Conservation (phyloP, 2,797 vertebrate genomes). For the Typhlichthys eigenmanni region DNA sequence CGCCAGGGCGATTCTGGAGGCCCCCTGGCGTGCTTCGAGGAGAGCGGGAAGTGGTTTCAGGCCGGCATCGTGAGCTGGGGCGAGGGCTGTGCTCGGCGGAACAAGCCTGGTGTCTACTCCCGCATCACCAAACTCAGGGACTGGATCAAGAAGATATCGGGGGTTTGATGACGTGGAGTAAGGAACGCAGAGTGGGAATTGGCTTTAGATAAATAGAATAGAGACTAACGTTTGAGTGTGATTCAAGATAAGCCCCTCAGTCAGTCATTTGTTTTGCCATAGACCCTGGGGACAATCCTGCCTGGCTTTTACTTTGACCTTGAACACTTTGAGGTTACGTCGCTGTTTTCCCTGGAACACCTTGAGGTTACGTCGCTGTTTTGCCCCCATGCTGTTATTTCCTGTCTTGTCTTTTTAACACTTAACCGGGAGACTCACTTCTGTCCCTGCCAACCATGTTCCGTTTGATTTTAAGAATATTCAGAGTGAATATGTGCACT, state of each 20-base stretch:
- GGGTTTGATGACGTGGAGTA: slow-evolving; percentile 56
- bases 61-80: slow-evolving; percentile 84
- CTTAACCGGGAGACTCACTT: neutral
- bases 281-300: slow-evolving; percentile 21
- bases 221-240: slow-evolving; percentile 45
- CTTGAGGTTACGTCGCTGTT: slow-evolving; percentile 11
- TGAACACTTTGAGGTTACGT: slow-evolving; percentile 34
- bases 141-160: slow-evolving; percentile 67
- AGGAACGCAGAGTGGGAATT: slow-evolving; percentile 21
- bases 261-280: slow-evolving; percentile 30
- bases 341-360: slow-evolving; percentile 33
- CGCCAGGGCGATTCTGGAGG: slow-evolving; percentile 82
- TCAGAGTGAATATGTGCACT: slow-evolving; percentile 11
- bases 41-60: slow-evolving; percentile 83
- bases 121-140: slow-evolving; percentile 74
- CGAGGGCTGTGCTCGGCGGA: slow-evolving; percentile 78
- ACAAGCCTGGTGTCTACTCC: slow-evolving; percentile 80
- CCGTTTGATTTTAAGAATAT: neutral
- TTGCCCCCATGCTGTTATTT: slow-evolving; percentile 8
- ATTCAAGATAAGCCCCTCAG: slow-evolving; percentile 31
- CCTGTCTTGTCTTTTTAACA: neutral
- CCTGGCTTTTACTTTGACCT: slow-evolving; percentile 41
- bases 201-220: slow-evolving; percentile 23
- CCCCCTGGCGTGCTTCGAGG: slow-evolving; percentile 77
- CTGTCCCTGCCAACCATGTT: slow-evolving; percentile 11